Evolutionary conservation across 2,888 invertebrate species (phyloP).

Genomic region (Palloptera scutellata): DNA sequence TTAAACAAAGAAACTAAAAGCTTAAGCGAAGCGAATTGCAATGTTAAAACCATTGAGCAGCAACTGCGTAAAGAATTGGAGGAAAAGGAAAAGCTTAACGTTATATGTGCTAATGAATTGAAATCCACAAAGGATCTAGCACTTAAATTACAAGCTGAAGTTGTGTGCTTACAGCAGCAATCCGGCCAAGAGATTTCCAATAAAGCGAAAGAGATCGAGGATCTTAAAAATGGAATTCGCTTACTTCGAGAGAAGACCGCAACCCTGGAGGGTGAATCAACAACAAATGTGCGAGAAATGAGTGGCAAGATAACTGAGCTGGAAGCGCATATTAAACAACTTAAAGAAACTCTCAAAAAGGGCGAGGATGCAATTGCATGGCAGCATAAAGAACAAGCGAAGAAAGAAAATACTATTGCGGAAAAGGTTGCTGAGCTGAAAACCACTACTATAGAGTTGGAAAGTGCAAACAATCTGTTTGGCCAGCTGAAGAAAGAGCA

Average conservation of each 20-base stretch:
- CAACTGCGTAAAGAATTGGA: constrained; percentile 18
- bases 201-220: constrained; percentile 33
- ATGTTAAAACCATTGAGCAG: constrained; percentile 19
- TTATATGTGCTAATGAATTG: constrained; percentile 23
- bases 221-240: constrained; percentile 32
- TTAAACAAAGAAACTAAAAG: constrained; percentile 50
- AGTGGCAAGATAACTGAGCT: constrained; percentile 36
- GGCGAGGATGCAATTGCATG: constrained; percentile 35
- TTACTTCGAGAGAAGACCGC: constrained; percentile 37
- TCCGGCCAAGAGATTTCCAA: constrained; percentile 21
- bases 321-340: constrained; percentile 36
- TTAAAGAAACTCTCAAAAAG: constrained; percentile 34
- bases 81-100: constrained; percentile 27
- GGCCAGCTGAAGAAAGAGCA: constrained; percentile 43
- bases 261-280: constrained; percentile 35
- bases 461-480: constrained; percentile 40
- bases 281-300: constrained; percentile 35
- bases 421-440: constrained; percentile 39
- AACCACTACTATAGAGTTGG: constrained; percentile 31
- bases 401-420: constrained; percentile 33
- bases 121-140: constrained; percentile 28
- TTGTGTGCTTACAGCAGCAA: constrained; percentile 18
- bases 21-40: constrained; percentile 19
- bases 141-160: constrained; percentile 27
- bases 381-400: constrained; percentile 29